Base-by-base conservation (phyloP, 2,797 vertebrate genomes). In the Poliocrania exsul region DNA sequence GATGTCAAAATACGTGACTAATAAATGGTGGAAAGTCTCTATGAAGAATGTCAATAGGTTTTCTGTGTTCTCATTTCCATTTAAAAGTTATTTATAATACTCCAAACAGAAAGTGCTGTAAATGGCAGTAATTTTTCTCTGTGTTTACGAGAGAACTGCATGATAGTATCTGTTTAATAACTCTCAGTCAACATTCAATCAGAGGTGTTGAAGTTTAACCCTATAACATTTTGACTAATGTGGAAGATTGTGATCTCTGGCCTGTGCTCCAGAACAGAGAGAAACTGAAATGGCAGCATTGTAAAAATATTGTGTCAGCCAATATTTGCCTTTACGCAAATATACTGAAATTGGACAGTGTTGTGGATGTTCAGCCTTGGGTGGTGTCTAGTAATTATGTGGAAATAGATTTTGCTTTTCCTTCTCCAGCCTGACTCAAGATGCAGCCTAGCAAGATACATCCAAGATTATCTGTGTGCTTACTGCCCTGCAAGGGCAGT, bases 171-270 rank as follows among this genome's bases (percentile, higher is more conserved):
- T 77, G 44, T 57, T 83, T 67, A 64, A 86, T 71, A 90, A 54
- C 40, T 79, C 25, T 57, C 50, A 71, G 57, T 86, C 46, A 81
- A 1, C 57, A 31, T 94, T 95, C 61, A 81, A 4, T 90, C 80
- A 81, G 44, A 86, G 9, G 10, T 83, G 69, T 46, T 80, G 73
- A 90, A 83, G 69, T 88, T 95, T 86, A 88, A 87, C 51, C 42
- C 31, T 72, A 6, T 75, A 54, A 74, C 38, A 54, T 38, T 92
- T 80, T 46, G 66, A 57, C 35, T 84, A 18, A 72, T 44, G 29
- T 4, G 6, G 37, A 80, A 60, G 67, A 67, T 83, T 17, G 28
- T 74, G 12, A 74, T 91, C 51, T 82, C 44, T 77, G 85, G 25
- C 44, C 37, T 50, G 13, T 74, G 65, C 31, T 50, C 15, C n/a